Conservation (phyloP, 2,113 vertebrate species). For the Varanus salvator region DNA sequence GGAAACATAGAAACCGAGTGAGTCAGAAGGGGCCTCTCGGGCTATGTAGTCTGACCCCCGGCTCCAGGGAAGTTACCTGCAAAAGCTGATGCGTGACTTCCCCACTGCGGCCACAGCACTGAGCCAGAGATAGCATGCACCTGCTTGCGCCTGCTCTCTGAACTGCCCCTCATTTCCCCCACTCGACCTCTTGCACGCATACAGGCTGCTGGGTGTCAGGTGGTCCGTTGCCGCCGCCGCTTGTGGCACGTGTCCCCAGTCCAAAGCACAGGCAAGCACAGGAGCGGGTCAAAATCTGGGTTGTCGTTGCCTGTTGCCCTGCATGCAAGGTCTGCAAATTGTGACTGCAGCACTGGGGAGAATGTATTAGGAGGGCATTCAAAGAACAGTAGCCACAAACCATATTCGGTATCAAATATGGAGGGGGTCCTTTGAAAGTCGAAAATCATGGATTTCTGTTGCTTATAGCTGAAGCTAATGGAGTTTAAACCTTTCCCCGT, state of each 20-base stretch:
- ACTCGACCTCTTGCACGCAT: neutral
- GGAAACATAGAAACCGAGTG: too few relatives aligned
- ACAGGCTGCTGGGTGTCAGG: too few relatives aligned
- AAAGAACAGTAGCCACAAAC: neutral
- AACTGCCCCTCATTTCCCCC: neutral
- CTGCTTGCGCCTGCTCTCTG: neutral
- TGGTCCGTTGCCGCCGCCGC: neutral
- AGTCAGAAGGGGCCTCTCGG: too few relatives aligned
- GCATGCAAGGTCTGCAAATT: neutral
- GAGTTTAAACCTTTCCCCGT: neutral
- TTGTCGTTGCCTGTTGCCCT: neutral
- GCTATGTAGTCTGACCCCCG: too few relatives aligned
- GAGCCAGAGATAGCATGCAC: neutral
- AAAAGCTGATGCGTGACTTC: neutral
- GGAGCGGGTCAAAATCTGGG: neutral
- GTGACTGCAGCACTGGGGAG: neutral
- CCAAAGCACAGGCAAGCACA: neutral
- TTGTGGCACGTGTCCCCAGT: neutral
- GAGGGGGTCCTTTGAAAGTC: neutral
- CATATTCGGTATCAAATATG: neutral
- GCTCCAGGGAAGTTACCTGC: neutral
- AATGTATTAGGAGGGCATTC: too few relatives aligned
- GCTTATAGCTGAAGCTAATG: neutral
- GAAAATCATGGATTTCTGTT: neutral
- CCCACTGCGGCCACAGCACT: neutral